Base-by-base conservation (phyloP, 2,113 vertebrate genomes). In the Callipepla squamata region DNA sequence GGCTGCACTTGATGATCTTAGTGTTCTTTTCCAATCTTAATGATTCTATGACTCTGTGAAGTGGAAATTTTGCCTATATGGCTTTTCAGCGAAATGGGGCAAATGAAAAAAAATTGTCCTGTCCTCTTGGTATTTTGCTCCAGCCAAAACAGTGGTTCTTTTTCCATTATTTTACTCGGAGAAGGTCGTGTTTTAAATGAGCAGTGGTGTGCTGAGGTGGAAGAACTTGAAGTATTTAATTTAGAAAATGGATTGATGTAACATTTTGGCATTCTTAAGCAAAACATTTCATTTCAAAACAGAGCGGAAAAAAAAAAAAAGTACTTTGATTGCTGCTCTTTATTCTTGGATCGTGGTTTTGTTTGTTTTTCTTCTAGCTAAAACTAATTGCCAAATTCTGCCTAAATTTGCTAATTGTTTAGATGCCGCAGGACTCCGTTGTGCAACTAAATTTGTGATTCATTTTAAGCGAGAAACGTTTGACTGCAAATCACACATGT, bases 221-320 rank as follows among this genome's bases (percentile, higher is more conserved):
- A 90, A 93, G 92, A 94, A 57, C 47, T 45, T 61, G 32, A 95
- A 95, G 83, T 77, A 68, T 90, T 93, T 95, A 77, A 92, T 96
- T 95, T 93, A 72, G 83, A 75, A 73, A 79, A 76, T 4, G 7
- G 77, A 87, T 96, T n/a, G 0, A 90, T 92, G 70, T 92, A 94
- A 93, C 36, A 48, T 92, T 93, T 75, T 89, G 86, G 66, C 51
- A 81, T 92, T 85, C 83, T 90, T 90, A 90, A 91, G 68, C 65
- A 84, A 75, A 94, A 81, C 26, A 79, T 78, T 89, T 90, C 38
- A 47, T 90, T 92, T 88, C 83, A 59, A 84, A 96, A 88, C 42
- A 90, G 36, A 70, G 45, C 14, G 6, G 22, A 50, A 50, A 50
- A 8, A 26, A 32, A 26, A 32, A 30, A 75, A 55, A 66, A 86